Evolutionary conservation across 2,113 vertebrate species (phyloP).

Genomic region (Tichodroma muraria): DNA sequence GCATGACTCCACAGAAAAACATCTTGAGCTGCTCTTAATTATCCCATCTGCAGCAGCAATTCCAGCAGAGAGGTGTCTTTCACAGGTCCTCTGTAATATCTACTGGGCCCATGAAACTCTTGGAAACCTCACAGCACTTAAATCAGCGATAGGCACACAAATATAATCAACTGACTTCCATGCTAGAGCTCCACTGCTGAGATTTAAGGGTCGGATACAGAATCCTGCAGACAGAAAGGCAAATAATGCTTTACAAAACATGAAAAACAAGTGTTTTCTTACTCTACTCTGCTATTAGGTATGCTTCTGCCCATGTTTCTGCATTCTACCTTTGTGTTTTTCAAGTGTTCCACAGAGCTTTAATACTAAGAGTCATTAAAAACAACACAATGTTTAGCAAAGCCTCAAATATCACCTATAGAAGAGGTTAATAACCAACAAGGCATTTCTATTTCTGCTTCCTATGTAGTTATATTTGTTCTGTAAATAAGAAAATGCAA

Average conservation of each 20-base stretch:
- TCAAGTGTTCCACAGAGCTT: background rate
- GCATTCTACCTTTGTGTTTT: background rate
- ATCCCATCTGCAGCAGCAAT: background rate
- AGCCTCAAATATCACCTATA: background rate
- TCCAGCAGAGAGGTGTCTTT: background rate
- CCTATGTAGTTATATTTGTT: background rate
- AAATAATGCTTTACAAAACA: background rate
- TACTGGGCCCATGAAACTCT: background rate
- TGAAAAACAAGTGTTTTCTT: background rate
- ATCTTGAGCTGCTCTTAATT: background rate
- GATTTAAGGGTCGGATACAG: background rate
- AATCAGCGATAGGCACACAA: background rate
- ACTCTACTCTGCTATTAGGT: background rate
- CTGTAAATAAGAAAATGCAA: constrained; percentile 57
- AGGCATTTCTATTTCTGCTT: background rate
- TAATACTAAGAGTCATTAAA: background rate
- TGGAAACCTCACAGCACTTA: background rate
- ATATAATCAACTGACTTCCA: background rate
- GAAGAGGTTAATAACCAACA: background rate
- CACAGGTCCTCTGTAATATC: background rate
- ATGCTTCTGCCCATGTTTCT: background rate
- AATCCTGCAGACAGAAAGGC: background rate
- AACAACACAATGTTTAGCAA: background rate
- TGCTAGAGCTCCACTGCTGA: background rate
- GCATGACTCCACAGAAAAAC: background rate